A percentile compares a stretch with the other conserved stretches of the same genome.
Evolutionary conservation across 1,140 invertebrate genomes (phyloP).

Genomic region (Solenopsis fugax): DNA sequence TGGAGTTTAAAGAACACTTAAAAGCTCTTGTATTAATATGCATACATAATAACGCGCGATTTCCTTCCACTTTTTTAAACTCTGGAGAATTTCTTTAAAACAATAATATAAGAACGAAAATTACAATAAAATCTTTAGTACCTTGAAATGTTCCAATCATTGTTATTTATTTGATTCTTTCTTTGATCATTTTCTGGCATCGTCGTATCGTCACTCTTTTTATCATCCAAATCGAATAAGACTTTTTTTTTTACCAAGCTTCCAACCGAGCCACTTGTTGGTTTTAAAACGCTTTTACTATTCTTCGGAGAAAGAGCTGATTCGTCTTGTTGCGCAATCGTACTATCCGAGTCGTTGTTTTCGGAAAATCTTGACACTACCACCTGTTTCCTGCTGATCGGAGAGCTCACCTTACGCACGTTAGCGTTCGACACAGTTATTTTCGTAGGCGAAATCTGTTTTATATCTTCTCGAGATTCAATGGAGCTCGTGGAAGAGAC

Average conservation of each 20-base stretch:
- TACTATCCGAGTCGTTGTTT: constrained; percentile 24
- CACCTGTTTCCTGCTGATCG: constrained; percentile 12
- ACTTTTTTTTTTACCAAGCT: constrained; percentile 88
- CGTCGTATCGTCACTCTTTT: constrained; percentile 82
- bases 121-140: constrained; percentile 81
- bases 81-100: too few relatives aligned
- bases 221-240: constrained; percentile 87
- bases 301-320: constrained; percentile 74
- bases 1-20: too few relatives aligned
- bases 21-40: too few relatives aligned
- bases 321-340: constrained; percentile 30
- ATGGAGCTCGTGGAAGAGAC: constrained; percentile 29
- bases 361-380: not conserved
- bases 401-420: constrained; percentile 7
- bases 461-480: constrained; percentile 39
- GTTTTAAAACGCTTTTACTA: constrained; percentile 88
- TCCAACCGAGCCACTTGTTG: constrained; percentile 84
- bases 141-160: constrained; percentile 87
- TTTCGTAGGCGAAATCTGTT: constrained; percentile 31
- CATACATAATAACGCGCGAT: too few relatives aligned
- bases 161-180: constrained; percentile 83
- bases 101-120: not conserved
- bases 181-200: constrained; percentile 24
- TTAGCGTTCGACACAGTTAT: constrained; percentile 24
- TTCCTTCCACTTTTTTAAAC: too few relatives aligned